Percentiles rank a stretch among this genome's conserved stretches.
phyloP scores from a whole-genome alignment of 2,888 invertebrate genomes.

The Tortrix viridana region DNA sequence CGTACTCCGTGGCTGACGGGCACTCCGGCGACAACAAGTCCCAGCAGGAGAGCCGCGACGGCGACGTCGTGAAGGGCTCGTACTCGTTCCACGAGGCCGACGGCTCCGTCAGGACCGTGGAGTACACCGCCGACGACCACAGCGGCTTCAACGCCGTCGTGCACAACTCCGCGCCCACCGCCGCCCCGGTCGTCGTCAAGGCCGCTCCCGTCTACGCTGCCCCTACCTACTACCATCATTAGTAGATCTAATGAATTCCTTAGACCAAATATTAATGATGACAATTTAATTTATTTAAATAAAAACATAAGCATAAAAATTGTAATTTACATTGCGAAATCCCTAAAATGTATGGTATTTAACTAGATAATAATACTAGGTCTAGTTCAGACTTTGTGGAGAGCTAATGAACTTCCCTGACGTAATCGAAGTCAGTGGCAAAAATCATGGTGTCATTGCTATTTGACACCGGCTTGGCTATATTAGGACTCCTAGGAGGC shows the following conservation, averaged over 20 bases:
- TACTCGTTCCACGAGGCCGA: conserved; percentile 60
- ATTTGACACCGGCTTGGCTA: too few relatives aligned
- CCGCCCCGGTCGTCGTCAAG: conserved; percentile 45
- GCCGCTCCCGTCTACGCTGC: conserved; percentile 40
- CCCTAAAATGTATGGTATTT: too few relatives aligned
- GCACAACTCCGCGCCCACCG: conserved; percentile 31
- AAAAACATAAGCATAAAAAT: conserved; percentile 11
- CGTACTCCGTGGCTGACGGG: conserved; percentile 63
- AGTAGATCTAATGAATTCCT: conserved; percentile 7
- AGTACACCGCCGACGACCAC: conserved; percentile 60
- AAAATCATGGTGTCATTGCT: too few relatives aligned
- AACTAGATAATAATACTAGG: too few relatives aligned
- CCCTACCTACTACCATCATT: conserved; percentile 17
- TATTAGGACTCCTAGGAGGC: too few relatives aligned
- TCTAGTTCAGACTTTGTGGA: too few relatives aligned
- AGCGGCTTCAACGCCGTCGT: conserved; percentile 46
- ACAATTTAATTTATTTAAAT: conserved; percentile 36
- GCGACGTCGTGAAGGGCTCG: conserved; percentile 59
- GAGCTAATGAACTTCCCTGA: too few relatives aligned
- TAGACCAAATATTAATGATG: conserved; percentile 16
- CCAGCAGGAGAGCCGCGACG: conserved; percentile 58
- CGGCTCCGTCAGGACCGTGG: conserved; percentile 58
- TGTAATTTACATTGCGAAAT: too few relatives aligned
- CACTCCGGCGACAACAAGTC: conserved; percentile 64
- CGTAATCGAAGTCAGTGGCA: too few relatives aligned